These are phyloP conservation scores for Anorthoa munda DNA, from an alignment of 2,888 invertebrate species.

Conservation along the genomic window DNA sequence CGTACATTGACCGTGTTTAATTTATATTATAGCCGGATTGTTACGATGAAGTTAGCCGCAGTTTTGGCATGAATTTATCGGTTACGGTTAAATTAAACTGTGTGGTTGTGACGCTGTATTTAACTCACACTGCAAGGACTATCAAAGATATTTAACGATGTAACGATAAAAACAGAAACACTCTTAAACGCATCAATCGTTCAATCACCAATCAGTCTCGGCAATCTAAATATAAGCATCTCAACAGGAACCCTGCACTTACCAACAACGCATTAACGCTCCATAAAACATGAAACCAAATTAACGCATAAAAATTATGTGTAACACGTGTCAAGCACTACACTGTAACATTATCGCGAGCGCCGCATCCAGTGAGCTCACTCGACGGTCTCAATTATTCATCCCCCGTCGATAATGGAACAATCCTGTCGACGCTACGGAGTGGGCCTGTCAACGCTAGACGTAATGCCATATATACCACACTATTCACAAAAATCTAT, in stretches of 20 bases:
- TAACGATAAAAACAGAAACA: not conserved
- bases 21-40: slow-evolving; percentile 58
- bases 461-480: slow-evolving; percentile 82
- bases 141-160: not conserved
- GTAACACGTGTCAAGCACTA: slow-evolving; percentile 52
- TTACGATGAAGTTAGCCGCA: slow-evolving; percentile 49
- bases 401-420: slow-evolving; percentile 89
- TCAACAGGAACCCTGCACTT: slow-evolving; percentile 31
- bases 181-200: slow-evolving; percentile 5
- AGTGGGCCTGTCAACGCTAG: slow-evolving; percentile 87
- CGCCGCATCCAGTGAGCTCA: slow-evolving; percentile 81
- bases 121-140: not conserved
- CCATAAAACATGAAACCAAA: slow-evolving; percentile 28
- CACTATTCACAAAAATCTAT: slow-evolving; percentile 79
- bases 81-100: slow-evolving; percentile 34
- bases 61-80: slow-evolving; percentile 53
- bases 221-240: slow-evolving; percentile 9
- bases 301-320: slow-evolving; percentile 49
- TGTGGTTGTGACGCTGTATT: slow-evolving; percentile 24
- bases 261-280: slow-evolving; percentile 35
- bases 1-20: slow-evolving; percentile 59
- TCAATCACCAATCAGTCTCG: slow-evolving; percentile 1
- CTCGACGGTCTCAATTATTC: slow-evolving; percentile 85
- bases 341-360: slow-evolving; percentile 53
- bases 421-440: slow-evolving; percentile 86